Evolutionary conservation across 2,113 vertebrate species (phyloP), one percentile per base, ranked within the genome.

Genomic region (Malurus cyaneus): DNA sequence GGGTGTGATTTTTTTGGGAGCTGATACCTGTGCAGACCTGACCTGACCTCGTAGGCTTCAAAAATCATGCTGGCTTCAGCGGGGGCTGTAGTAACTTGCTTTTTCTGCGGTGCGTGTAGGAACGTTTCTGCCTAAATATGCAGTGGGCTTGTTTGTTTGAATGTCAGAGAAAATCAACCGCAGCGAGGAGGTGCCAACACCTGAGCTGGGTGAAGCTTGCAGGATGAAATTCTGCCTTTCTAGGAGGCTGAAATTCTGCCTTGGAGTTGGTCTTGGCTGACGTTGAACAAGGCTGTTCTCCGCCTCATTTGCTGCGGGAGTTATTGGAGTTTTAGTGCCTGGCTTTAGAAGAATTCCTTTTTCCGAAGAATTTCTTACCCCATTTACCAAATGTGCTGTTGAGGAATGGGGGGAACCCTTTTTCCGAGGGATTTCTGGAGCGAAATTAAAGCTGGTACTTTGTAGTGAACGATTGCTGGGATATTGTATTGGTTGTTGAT

Each of bases 101-200:
- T 50, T 39, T 79, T 66, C 70, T 54, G 0, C 3, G 70, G 28
- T 77, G 84, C 94, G 0, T 94, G 95, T 91, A 91, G 74, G 79
- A 94, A 89, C 92, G 83, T 36, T 88, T 80, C 89, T 93, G 74
- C 74, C 42, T 59, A 77, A 95, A 66, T 86, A 89, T 44, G 92
- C 94, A 95, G 93, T 66, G 89, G 87, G 87, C 78, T 93, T 92
- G 91, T 95, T 94, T 97, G 94, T 89, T 92, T 91, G 53, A 87
- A 61, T 39, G 73, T 16, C 93, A 17, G 5, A 49, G 86, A 53
- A 31, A 65, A 79, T 13, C 25, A 79, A 94, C 91, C 86, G 1
- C 96, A 82, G 84, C 23, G 1, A 39, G 72, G 65, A 90, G 89
- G 88, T 95, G 94, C 95, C 94, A 92, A 8, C 73, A 64, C 44